phyloP scores from a whole-genome alignment of 2,113 vertebrate genomes.

The Scatophagus argus region DNA sequence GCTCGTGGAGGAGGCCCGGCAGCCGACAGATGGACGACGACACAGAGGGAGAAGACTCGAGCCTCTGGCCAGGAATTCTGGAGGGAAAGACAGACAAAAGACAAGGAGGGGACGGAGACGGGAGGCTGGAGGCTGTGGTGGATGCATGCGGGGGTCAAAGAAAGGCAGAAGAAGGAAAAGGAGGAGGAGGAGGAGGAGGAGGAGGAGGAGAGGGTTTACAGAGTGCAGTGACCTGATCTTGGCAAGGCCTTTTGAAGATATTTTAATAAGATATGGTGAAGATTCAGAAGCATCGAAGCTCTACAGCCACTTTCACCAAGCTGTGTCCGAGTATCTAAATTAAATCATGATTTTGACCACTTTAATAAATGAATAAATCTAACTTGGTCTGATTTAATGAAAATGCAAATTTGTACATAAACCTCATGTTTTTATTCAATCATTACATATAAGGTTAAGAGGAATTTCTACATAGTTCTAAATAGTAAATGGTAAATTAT shows the following conservation, averaged over 20 bases:
- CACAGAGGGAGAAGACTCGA: conserved; percentile 43
- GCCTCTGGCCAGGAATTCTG: conserved; percentile 67
- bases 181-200: conserved; percentile 35
- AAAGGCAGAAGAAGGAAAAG: conserved; percentile 47
- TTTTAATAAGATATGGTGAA: neutral
- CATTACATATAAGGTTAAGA: too few relatives aligned
- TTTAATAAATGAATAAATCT: too few relatives aligned
- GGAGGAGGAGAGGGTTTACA: conserved; percentile 36
- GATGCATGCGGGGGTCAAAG: conserved; percentile 31
- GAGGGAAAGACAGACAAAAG: conserved; percentile 76
- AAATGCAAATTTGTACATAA: too few relatives aligned
- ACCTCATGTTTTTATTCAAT: too few relatives aligned
- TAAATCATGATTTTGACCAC: too few relatives aligned
- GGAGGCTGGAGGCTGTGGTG: conserved; percentile 35
- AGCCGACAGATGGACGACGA: conserved; percentile 74
- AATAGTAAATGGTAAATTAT: too few relatives aligned
- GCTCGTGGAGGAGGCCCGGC: conserved; percentile 52
- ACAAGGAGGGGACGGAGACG: conserved; percentile 45
- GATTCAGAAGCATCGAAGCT: conserved; percentile 5
- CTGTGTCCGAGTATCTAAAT: too few relatives aligned
- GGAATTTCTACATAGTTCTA: too few relatives aligned
- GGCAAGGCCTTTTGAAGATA: neutral
- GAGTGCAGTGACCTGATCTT: conserved; percentile 36
- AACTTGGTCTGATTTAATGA: too few relatives aligned
- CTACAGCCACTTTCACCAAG: too few relatives aligned